A percentile compares a stretch with the other conserved stretches of the same genome.
Conservation (phyloP, 2,888 invertebrate genomes). For the Quadroppia sp. region DNA sequence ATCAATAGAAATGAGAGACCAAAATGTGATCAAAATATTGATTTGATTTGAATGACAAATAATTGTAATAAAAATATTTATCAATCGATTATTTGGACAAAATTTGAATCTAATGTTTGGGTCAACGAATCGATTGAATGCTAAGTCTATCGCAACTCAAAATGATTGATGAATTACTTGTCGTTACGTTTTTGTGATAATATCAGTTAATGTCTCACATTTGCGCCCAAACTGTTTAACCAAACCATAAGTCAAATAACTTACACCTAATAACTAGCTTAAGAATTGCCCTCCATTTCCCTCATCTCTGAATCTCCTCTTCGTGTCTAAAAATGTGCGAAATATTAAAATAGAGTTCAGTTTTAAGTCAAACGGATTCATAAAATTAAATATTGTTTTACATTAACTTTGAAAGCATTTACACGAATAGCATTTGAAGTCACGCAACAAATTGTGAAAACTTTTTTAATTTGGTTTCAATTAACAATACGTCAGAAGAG, state of each 20-base stretch:
- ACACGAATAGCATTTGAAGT: too few species aligned
- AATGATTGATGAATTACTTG: slow-evolving; percentile 34
- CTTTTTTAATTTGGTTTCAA: too few species aligned
- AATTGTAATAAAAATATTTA: background rate
- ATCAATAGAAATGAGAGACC: background rate
- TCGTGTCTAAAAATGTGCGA: too few species aligned
- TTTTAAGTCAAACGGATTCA: too few species aligned
- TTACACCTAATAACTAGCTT: slow-evolving; percentile 1
- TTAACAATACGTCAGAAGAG: too few species aligned
- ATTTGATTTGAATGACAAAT: background rate
- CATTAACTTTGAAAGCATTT: too few species aligned
- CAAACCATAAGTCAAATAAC: background rate
- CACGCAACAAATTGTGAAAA: too few species aligned
- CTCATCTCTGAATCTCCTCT: background rate
- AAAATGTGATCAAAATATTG: too few species aligned
- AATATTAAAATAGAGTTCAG: too few species aligned
- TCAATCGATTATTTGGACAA: background rate
- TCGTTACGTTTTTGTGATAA: slow-evolving; percentile 20
- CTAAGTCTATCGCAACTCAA: slow-evolving; percentile 31
- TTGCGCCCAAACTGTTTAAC: slow-evolving; percentile 15
- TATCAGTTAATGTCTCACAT: slow-evolving; percentile 20
- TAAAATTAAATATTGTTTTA: too few species aligned
- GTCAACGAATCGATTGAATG: slow-evolving; percentile 17
- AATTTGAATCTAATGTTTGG: slow-evolving; percentile 34
- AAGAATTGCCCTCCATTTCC: background rate